phyloP scores from a whole-genome alignment of 2,113 vertebrate species.

The Lepus timidus region DNA sequence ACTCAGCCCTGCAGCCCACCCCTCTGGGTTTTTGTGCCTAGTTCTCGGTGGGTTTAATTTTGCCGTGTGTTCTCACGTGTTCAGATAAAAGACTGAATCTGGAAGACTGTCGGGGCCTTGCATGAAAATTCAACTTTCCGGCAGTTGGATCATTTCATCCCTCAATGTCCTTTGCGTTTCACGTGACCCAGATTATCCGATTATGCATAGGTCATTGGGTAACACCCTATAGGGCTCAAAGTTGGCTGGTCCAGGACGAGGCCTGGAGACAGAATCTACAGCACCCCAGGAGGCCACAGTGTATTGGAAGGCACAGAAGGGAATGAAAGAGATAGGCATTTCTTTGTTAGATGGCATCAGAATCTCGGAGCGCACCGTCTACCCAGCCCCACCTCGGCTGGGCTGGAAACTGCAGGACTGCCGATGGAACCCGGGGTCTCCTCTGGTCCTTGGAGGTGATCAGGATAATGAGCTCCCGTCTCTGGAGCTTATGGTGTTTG shows the following conservation, averaged over 20 bases:
- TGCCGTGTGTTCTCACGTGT: neutral
- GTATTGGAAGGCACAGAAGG: neutral
- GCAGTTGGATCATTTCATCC: slow-evolving; percentile 78
- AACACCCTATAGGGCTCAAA: neutral
- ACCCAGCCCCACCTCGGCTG: slow-evolving; percentile 57
- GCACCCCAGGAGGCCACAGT: neutral
- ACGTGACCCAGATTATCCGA: slow-evolving; percentile 72
- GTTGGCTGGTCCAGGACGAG: neutral
- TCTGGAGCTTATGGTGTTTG: slow-evolving; percentile 78
- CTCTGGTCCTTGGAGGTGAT: slow-evolving; percentile 81
- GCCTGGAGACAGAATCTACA: neutral
- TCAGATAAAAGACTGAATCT: neutral
- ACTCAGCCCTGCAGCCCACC: neutral
- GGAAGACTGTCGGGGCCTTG: neutral
- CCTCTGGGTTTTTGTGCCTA: neutral
- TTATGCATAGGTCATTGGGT: slow-evolving; percentile 74
- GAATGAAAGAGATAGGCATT: slow-evolving; percentile 63
- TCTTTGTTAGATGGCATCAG: slow-evolving; percentile 81
- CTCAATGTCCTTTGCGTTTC: slow-evolving; percentile 72
- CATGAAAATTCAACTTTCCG: neutral
- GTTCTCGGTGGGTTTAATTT: slow-evolving; percentile 27
- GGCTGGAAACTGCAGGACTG: slow-evolving; percentile 67
- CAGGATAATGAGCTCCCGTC: slow-evolving; percentile 79
- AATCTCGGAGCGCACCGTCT: slow-evolving; percentile 78
- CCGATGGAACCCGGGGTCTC: slow-evolving; percentile 75